phyloP scores from a whole-genome alignment of 1,140 invertebrate species.

The Nebria ingens region DNA sequence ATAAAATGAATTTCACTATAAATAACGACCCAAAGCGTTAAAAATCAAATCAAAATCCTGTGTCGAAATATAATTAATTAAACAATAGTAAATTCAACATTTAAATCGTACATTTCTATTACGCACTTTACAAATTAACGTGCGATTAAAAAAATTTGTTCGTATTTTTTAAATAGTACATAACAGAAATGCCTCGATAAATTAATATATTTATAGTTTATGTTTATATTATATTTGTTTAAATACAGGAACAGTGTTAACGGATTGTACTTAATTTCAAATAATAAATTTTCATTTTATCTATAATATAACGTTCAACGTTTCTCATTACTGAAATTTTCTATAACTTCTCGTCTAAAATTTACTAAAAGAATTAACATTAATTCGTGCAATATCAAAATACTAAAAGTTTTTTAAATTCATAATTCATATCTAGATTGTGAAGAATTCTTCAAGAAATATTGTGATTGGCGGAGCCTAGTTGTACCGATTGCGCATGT shows the following conservation, averaged over 20 bases:
- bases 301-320: not conserved
- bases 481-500: too few species aligned
- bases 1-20: not conserved
- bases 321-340: not conserved
- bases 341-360: not conserved
- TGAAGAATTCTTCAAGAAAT: not conserved
- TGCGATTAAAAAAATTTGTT: not conserved
- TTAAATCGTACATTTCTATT: slow-evolving; percentile 6
- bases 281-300: not conserved
- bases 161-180: not conserved
- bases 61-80: not conserved
- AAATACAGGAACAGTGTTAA: slow-evolving; percentile 1
- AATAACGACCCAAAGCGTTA: not conserved
- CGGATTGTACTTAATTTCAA: slow-evolving; percentile 8
- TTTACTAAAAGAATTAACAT: slow-evolving; percentile 8
- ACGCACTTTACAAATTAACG: not conserved
- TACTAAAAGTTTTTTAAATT: not conserved
- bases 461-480: too few species aligned
- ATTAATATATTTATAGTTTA: not conserved
- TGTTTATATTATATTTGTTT: slow-evolving; percentile 3
- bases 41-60: not conserved
- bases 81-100: not conserved
- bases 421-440: not conserved
- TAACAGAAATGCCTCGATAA: slow-evolving; percentile 1
- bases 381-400: slow-evolving; percentile 9